Conservation (phyloP, 2,797 vertebrate species). For the Echiichthys vipera region DNA sequence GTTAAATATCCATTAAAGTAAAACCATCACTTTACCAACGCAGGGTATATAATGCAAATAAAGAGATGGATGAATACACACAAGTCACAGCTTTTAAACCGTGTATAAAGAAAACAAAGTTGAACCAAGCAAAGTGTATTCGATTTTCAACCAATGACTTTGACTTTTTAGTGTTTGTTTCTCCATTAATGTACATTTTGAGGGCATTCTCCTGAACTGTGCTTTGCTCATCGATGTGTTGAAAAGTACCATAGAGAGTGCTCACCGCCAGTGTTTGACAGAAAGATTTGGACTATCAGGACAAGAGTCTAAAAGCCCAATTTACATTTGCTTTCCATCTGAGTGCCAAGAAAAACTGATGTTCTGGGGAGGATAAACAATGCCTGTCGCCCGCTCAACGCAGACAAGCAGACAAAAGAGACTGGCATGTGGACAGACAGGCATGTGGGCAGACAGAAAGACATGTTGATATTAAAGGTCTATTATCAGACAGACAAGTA, state of each 20-base stretch:
- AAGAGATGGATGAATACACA: neutral
- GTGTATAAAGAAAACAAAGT: conserved; percentile 7
- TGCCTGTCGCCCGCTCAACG: conserved; percentile 60
- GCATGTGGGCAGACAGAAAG: conserved; percentile 48
- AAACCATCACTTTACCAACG: neutral
- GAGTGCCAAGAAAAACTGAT: conserved; percentile 72
- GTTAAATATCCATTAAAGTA: conserved; percentile 15
- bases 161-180: conserved; percentile 33
- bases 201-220: conserved; percentile 31
- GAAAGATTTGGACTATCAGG: conserved; percentile 61
- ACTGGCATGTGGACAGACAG: conserved; percentile 65
- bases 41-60: neutral
- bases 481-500: conserved; percentile 48
- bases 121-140: conserved; percentile 10
- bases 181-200: conserved; percentile 44
- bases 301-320: conserved; percentile 83
- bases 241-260: conserved; percentile 50
- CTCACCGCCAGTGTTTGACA: conserved; percentile 41
- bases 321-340: conserved; percentile 83
- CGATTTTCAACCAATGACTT: conserved; percentile 38
- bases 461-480: conserved; percentile 43
- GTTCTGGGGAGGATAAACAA: conserved; percentile 73
- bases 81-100: conserved; percentile 1
- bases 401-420: conserved; percentile 71
- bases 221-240: conserved; percentile 66